Evolutionary conservation across 1,140 invertebrate genomes (phyloP), one percentile per base, ranked within the genome.

Genomic region (Drosophila nikananu): DNA sequence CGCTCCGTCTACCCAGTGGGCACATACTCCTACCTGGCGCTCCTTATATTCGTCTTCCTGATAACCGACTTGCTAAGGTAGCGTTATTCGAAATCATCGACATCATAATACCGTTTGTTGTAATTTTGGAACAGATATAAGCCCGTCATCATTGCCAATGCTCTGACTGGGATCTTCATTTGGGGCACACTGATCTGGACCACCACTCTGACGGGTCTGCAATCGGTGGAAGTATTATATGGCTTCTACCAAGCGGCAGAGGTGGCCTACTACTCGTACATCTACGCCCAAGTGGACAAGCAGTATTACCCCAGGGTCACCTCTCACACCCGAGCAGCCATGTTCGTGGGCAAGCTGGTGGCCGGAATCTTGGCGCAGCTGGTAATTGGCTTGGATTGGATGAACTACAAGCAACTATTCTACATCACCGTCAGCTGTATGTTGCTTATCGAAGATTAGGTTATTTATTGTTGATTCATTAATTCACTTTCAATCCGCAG

Each of bases 211-310:
- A 71, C 94, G 79, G 94, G 94, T 76, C 92, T 97, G 59, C 95
- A 96, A 93, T 94, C 94, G 13, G 94, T 94, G 7, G 94, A 96
- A 92, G 94, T 95, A 44, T 94, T 96, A 64, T 98, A 97, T 93
- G 98, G 97, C 3, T 94, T 97, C 23, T 97, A 97, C 82, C 95
- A 97, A 89, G 97, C 98, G 0, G 95, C 97, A 6, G 98, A 99
- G 93, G 96, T 99, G 1, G 97, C 97, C 0, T 99, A 98, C 93
- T 97, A 96, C 77, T 97, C 97, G 0, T 99, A 99, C 83, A 97
- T 98, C 77, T 99, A 98, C 93, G 97, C 97, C 19, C 97, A 98
- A 94, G 97, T 98, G 48, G 95, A 96, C 57, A 95, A 94, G 77
- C 93, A 95, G 57, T 94, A 96, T 91, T 97, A 96, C 93, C 95